These are phyloP conservation scores for Darevskia nairensis DNA, from an alignment of 2,797 vertebrate species.

Conservation along the genomic window DNA sequence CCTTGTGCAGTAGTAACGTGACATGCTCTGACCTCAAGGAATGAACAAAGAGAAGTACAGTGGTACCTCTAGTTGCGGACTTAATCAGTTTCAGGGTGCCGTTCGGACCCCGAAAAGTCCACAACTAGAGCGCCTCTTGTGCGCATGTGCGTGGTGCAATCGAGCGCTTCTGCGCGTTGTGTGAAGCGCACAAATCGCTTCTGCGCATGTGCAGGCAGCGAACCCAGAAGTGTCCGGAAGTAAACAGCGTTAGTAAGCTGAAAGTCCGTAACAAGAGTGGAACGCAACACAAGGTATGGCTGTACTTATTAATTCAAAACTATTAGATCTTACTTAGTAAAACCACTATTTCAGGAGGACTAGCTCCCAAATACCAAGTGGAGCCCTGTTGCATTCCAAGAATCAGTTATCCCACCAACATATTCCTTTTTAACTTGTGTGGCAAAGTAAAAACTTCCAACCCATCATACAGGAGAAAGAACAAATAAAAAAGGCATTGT, in stretches of 20 bases:
- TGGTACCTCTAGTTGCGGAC: too few relatives aligned
- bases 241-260: too few relatives aligned
- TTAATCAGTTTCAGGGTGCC: too few relatives aligned
- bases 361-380: neutral
- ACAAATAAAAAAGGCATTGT: neutral
- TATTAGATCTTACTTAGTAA: neutral
- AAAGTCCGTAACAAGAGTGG: too few relatives aligned
- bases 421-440: neutral
- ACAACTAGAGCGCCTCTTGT: too few relatives aligned
- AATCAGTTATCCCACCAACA: neutral
- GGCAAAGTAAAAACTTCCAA: neutral
- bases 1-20: constrained; percentile 16
- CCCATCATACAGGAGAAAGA: neutral
- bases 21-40: neutral
- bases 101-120: too few relatives aligned
- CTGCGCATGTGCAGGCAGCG: too few relatives aligned
- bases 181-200: too few relatives aligned
- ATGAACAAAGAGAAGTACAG: neutral
- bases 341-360: neutral
- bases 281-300: too few relatives aligned
- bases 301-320: neutral
- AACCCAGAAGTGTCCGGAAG: too few relatives aligned
- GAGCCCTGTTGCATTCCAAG: neutral
- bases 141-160: too few relatives aligned
- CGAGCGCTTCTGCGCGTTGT: too few relatives aligned